These are phyloP conservation scores for Macrotis lagotis DNA, from an alignment of 2,113 vertebrate species.

Conservation along the genomic window DNA sequence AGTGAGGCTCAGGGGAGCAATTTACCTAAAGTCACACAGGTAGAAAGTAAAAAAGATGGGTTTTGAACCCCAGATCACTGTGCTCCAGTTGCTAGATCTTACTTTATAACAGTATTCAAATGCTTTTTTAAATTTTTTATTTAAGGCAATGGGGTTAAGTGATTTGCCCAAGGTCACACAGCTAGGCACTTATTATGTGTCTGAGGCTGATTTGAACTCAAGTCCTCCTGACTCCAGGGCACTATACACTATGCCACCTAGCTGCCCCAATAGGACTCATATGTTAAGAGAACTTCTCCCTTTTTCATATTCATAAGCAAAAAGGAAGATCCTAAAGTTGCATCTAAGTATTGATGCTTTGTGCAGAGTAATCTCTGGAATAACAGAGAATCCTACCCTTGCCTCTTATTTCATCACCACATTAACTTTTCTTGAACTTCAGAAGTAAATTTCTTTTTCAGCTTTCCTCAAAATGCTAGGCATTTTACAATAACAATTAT, in stretches of 20 bases:
- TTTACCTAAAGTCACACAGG: not conserved
- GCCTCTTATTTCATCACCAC: not conserved
- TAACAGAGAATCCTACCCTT: not conserved
- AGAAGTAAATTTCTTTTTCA: not conserved
- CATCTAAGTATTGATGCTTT: not conserved
- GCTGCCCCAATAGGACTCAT: no score
- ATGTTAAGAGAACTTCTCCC: no score
- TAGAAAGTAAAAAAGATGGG: not conserved
- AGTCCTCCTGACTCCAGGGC: no score
- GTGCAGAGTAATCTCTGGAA: not conserved
- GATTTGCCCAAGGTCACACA: no score
- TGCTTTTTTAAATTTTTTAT: no score
- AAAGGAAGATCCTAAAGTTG: not conserved
- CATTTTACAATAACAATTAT: not conserved
- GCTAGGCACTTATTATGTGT: no score
- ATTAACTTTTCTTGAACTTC: not conserved
- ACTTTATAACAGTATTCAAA: no score
- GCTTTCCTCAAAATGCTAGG: not conserved
- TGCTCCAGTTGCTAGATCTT: not conserved
- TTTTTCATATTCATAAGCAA: not conserved
- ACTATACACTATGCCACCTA: no score
- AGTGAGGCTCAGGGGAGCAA: rapidly evolving
- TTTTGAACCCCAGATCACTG: no score
- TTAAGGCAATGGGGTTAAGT: no score
- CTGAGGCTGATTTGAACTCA: no score